Evolutionary conservation across 2,888 invertebrate species (phyloP), one percentile per base, ranked within the genome.

Genomic region (Coelogynopora nodosa): DNA sequence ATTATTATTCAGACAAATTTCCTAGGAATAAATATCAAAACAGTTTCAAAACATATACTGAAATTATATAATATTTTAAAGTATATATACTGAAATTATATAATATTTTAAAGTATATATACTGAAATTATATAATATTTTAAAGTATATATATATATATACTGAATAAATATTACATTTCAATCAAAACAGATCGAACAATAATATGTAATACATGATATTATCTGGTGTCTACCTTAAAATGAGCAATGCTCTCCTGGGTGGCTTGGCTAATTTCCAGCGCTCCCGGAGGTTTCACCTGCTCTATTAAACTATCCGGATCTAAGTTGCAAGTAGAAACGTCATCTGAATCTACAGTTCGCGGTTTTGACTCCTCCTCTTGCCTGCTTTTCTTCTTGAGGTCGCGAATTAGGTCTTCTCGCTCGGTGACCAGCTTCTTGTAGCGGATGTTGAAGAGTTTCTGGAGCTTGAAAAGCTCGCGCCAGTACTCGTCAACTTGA

Each of bases 381-480:
- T 95, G 94, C 92, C 94, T 95, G 84, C 94, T 94, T 89, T 94
- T 94, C 85, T 90, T 91, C 90, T 91, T 91, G 85, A 89, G 89
- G 82, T 91, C 91, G 29, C 91, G 87, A n/a, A 27, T 26, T 13
- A 89, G 87, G 86, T 91, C 91, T 82, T 86, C 87, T 18, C 67
- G 29, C 28, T 87, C 87, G 28, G 82, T 30, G 88, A 90, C 90
- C 89, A 91, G 88, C 88, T 91, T 91, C 89, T 92, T 92, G 86
- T 91, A 88, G 81, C 90, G 90, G 87, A 89, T 88, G 87, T 90
- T 91, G 88, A 92, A 92, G 74, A 94, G 93, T 91, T 96, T 96
- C 88, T 95, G 95, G 13, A 94, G 94, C 91, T 95, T 95, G 88
- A 94, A 93, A 89, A 97, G 94, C 89, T 96, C 95, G 89, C 95